Evolutionary conservation across 2,113 vertebrate species (phyloP).

Genomic region (Struthio camelus): DNA sequence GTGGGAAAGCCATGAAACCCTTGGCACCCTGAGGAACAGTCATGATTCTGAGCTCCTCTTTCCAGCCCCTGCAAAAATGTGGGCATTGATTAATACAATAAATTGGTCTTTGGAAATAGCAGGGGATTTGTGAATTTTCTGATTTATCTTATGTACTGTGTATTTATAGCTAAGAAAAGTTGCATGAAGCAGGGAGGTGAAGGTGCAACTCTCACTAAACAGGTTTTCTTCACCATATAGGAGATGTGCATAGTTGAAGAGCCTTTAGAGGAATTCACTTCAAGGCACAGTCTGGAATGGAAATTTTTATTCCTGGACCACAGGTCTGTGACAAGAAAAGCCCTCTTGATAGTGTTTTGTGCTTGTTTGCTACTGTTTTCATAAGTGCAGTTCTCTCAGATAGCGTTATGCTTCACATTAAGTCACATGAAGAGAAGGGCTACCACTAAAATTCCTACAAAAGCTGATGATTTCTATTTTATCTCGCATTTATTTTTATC

Average conservation of each 20-base stretch:
- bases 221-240: conserved; percentile 63
- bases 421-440: background rate
- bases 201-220: background rate
- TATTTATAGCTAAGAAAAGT: conserved; percentile 25
- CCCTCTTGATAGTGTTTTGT: background rate
- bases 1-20: background rate
- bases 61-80: conserved; percentile 28
- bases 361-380: conserved; percentile 1
- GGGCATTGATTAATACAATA: conserved; percentile 26
- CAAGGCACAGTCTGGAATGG: conserved; percentile 86
- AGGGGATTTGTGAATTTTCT: background rate
- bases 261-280: conserved; percentile 84
- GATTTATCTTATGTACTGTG: background rate
- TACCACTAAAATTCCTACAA: background rate
- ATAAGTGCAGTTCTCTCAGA: background rate
- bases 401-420: background rate
- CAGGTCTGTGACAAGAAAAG: conserved; percentile 77
- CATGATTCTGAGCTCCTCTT: background rate
- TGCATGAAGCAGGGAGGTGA: background rate
- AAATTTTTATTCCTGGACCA: conserved; percentile 88
- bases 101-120: background rate
- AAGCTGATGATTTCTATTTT: background rate
- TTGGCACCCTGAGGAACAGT: background rate
- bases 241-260: conserved; percentile 84
- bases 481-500: background rate